A percentile compares a stretch with the other conserved stretches of the same genome.
These are phyloP conservation scores for Aplochiton taeniatus DNA, from an alignment of 2,797 vertebrate species.

Conservation along the genomic window DNA sequence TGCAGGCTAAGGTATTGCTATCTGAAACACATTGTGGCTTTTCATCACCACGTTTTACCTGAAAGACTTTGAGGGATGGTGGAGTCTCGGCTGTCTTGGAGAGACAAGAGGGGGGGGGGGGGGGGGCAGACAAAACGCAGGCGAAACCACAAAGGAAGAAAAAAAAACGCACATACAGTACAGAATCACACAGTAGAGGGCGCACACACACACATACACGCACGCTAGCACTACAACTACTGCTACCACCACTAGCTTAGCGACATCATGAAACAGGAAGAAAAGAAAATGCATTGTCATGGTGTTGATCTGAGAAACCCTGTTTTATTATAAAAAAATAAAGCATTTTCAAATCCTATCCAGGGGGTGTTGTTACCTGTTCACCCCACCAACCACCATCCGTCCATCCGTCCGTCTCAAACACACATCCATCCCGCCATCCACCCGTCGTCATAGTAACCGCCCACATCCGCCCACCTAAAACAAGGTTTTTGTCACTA, in stretches of 20 bases:
- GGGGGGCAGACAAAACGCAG: slow-evolving; percentile 3
- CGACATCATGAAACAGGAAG: slow-evolving; percentile 44
- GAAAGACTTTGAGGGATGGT: slow-evolving; percentile 34
- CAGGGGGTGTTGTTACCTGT: slow-evolving; percentile 52
- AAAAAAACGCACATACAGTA: neutral
- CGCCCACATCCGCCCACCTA: slow-evolving; percentile 44
- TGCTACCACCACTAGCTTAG: slow-evolving; percentile 30
- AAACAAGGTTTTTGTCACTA: slow-evolving; percentile 28
- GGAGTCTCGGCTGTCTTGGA: slow-evolving; percentile 25
- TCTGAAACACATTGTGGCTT: neutral
- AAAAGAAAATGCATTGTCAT: slow-evolving; percentile 64
- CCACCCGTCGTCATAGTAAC: slow-evolving; percentile 31
- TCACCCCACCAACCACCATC: slow-evolving; percentile 33
- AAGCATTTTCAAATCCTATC: slow-evolving; percentile 71
- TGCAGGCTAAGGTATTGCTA: neutral
- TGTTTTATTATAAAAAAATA: slow-evolving; percentile 78
- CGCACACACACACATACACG: slow-evolving; percentile 21
- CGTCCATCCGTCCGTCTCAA: neutral
- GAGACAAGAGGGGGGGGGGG: neutral
- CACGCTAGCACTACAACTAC: slow-evolving; percentile 16
- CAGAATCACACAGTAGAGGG: neutral
- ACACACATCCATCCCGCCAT: slow-evolving; percentile 24
- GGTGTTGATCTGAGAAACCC: slow-evolving; percentile 77
- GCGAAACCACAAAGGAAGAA: neutral
- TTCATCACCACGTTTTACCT: slow-evolving; percentile 28